Evolutionary conservation across 1,140 invertebrate genomes (phyloP).

Genomic region (Ceratina calcarata): DNA sequence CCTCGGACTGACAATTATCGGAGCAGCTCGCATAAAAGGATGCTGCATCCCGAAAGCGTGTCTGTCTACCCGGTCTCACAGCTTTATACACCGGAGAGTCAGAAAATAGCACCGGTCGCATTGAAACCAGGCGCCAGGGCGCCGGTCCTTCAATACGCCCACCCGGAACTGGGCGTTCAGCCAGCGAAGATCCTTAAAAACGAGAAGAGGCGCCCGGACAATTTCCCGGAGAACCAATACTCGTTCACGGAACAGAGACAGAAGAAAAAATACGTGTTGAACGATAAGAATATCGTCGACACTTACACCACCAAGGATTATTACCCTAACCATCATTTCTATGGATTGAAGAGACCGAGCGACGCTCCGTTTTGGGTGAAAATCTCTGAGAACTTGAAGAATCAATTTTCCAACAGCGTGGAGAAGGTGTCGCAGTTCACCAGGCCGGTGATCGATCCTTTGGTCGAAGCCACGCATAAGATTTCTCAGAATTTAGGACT

Average conservation of each 20-base stretch:
- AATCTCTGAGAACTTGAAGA: conserved; percentile 86
- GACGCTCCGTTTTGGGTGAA: conserved; percentile 86
- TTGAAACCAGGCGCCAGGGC: conserved; percentile 86
- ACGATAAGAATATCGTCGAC: conserved; percentile 73
- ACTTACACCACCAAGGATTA: conserved; percentile 74
- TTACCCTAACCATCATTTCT: conserved; percentile 76
- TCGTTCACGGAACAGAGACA: conserved; percentile 73
- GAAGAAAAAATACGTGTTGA: conserved; percentile 76
- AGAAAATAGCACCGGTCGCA: conserved; percentile 77
- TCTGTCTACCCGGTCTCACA: conserved; percentile 84
- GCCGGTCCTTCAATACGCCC: conserved; percentile 88
- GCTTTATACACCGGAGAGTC: conserved; percentile 81
- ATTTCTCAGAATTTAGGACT: conserved; percentile 88
- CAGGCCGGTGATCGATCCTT: conserved; percentile 86
- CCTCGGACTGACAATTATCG: conserved; percentile 68
- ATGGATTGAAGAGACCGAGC: conserved; percentile 73
- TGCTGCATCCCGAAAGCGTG: conserved; percentile 85
- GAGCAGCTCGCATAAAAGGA: conserved; percentile 84
- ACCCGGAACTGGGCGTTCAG: conserved; percentile 88
- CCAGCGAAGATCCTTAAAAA: conserved; percentile 83
- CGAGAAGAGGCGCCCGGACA: conserved; percentile 79
- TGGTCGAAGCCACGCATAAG: conserved; percentile 89
- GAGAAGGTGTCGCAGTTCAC: conserved; percentile 86
- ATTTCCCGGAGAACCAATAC: conserved; percentile 76
- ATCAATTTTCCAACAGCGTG: conserved; percentile 85